Conservation (phyloP, 2,113 vertebrate genomes). For the Actinemys pallida region DNA sequence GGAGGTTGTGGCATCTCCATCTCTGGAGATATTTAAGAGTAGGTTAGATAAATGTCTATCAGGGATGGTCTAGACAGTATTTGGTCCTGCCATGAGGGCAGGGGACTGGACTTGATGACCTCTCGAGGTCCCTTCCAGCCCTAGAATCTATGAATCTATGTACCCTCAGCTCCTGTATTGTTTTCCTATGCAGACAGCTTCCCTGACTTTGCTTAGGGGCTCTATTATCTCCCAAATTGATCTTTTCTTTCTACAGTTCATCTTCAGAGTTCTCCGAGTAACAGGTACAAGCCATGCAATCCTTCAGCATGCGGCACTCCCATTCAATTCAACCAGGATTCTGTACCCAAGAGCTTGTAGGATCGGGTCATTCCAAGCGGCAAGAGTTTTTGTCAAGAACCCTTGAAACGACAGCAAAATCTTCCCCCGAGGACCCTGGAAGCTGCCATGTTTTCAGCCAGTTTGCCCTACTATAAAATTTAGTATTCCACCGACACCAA, state of each 20-base stretch:
- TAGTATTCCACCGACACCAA: not conserved
- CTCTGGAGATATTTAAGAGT: too few species aligned
- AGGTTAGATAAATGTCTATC: too few species aligned
- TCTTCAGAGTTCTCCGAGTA: not conserved
- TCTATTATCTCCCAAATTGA: not conserved
- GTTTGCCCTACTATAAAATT: not conserved
- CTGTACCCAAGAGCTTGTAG: not conserved
- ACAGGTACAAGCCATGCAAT: fast-evolving
- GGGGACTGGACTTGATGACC: too few species aligned
- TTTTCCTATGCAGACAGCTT: not conserved
- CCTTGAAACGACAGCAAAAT: not conserved
- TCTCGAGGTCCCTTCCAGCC: too few species aligned
- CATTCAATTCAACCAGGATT: too few species aligned
- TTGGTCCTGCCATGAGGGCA: too few species aligned
- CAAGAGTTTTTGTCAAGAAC: not conserved
- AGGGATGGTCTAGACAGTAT: too few species aligned
- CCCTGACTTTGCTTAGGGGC: not conserved
- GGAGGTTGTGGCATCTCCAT: too few species aligned
- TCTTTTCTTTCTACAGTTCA: not conserved
- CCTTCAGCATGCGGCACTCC: not conserved
- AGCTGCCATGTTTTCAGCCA: not conserved
- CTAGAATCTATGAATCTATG: too few species aligned
- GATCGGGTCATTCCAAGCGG: fast-evolving
- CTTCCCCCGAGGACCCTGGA: not conserved
- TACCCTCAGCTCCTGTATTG: too few species aligned